Conservation (phyloP, 2,888 invertebrate species). For the Cantharis rufa region DNA sequence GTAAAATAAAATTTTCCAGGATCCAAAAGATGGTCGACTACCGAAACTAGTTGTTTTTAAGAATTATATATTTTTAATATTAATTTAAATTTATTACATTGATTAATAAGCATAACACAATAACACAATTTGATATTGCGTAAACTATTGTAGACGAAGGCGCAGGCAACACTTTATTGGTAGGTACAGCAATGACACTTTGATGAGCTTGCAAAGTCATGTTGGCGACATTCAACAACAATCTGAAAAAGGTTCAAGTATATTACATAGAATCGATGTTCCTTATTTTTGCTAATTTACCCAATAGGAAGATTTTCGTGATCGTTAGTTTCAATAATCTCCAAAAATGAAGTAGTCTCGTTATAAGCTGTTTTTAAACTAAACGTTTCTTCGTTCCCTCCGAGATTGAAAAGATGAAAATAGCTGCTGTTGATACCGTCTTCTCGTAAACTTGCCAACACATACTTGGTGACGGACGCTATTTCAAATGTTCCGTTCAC, state of each 20-base stretch:
- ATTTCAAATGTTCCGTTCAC: neutral
- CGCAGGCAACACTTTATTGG: neutral
- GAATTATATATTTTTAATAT: too few relatives aligned
- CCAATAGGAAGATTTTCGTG: slow-evolving; percentile 19
- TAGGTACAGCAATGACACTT: slow-evolving; percentile 28
- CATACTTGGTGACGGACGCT: slow-evolving; percentile 8
- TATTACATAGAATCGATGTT: too few relatives aligned
- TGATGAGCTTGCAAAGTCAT: slow-evolving; percentile 54
- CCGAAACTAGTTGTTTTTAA: too few relatives aligned
- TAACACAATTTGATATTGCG: neutral
- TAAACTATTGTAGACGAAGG: neutral
- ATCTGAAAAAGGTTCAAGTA: slow-evolving; percentile 50
- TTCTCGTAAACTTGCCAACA: slow-evolving; percentile 35
- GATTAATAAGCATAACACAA: neutral
- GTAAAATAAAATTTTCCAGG: too few relatives aligned
- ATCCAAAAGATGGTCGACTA: too few relatives aligned
- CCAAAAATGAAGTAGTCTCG: neutral
- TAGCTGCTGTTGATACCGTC: slow-evolving; percentile 15
- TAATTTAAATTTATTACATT: neutral
- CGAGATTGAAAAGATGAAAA: slow-evolving; percentile 51
- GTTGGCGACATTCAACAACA: slow-evolving; percentile 46
- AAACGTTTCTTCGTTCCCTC: slow-evolving; percentile 56
- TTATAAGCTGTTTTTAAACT: slow-evolving; percentile 56
- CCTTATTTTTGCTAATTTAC: slow-evolving; percentile 5
- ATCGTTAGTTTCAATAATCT: slow-evolving; percentile 22